Evolutionary conservation across 2,797 vertebrate species (phyloP).

Genomic region (Takifugu rubripes): DNA sequence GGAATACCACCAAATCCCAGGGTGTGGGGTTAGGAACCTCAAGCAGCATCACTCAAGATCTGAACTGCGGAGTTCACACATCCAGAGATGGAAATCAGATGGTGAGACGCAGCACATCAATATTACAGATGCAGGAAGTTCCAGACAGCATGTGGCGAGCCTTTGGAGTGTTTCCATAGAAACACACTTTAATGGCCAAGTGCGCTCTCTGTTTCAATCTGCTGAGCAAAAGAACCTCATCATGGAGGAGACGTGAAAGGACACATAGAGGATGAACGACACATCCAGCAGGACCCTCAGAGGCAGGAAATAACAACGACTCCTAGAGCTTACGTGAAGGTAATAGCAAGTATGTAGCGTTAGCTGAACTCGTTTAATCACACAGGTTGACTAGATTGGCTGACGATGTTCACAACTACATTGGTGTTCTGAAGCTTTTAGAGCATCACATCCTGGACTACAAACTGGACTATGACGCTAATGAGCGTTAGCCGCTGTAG

Average conservation of each 20-base stretch:
- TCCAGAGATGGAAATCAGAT: background rate
- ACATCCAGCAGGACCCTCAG: no score
- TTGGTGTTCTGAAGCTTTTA: no score
- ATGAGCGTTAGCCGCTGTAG: no score
- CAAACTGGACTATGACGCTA: no score
- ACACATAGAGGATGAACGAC: constrained; percentile 1
- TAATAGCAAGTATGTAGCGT: background rate
- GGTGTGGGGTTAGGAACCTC: background rate
- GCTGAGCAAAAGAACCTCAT: constrained; percentile 60
- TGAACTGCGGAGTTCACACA: background rate
- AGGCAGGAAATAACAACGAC: no score
- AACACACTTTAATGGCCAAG: constrained; percentile 72
- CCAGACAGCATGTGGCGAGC: constrained; percentile 43
- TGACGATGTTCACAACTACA: no score
- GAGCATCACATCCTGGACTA: no score
- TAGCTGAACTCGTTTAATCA: background rate
- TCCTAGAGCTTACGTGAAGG: no score
- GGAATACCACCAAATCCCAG: constrained; percentile 1
- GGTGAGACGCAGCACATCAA: constrained; percentile 22
- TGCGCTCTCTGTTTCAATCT: constrained; percentile 56
- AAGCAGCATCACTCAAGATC: background rate
- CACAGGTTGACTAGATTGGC: no score
- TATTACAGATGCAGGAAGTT: constrained; percentile 49
- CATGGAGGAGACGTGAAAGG: constrained; percentile 29
- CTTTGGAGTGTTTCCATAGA: constrained; percentile 77